Percentiles rank a stretch among this genome's conserved stretches.
Evolutionary conservation across 2,113 vertebrate genomes (phyloP).

Genomic region (Podarcis muralis): DNA sequence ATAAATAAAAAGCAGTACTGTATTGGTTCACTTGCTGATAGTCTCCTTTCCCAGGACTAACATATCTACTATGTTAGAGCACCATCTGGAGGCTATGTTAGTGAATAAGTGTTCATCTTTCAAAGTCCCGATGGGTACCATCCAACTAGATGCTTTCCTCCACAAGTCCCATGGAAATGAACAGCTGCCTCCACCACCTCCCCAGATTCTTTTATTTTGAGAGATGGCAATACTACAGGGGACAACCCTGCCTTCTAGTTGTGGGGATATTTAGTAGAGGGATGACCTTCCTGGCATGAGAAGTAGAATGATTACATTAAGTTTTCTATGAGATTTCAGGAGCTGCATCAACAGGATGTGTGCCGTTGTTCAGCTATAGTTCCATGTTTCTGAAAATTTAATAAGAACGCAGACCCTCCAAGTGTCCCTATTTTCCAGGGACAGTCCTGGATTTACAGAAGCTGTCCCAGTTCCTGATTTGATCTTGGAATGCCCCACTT

Average conservation of each 20-base stretch:
- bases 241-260: neutral
- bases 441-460: too few relatives aligned
- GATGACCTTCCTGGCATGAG: neutral
- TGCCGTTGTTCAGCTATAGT: neutral
- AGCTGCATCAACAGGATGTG: neutral
- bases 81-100: slow-evolving; percentile 9
- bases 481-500: too few relatives aligned
- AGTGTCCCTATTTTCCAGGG: too few relatives aligned
- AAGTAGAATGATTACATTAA: neutral
- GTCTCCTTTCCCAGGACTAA: neutral
- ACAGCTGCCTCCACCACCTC: neutral
- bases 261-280: neutral
- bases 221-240: neutral
- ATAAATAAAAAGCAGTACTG: too few relatives aligned
- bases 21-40: neutral
- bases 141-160: neutral
- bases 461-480: too few relatives aligned
- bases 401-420: neutral
- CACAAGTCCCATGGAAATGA: neutral
- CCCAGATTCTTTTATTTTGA: neutral
- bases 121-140: neutral
- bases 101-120: neutral
- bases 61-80: neutral
- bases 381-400: neutral
- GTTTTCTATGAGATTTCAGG: neutral